These are phyloP conservation scores for Andrena minutula DNA, from an alignment of 2,888 invertebrate species.

Conservation along the genomic window DNA sequence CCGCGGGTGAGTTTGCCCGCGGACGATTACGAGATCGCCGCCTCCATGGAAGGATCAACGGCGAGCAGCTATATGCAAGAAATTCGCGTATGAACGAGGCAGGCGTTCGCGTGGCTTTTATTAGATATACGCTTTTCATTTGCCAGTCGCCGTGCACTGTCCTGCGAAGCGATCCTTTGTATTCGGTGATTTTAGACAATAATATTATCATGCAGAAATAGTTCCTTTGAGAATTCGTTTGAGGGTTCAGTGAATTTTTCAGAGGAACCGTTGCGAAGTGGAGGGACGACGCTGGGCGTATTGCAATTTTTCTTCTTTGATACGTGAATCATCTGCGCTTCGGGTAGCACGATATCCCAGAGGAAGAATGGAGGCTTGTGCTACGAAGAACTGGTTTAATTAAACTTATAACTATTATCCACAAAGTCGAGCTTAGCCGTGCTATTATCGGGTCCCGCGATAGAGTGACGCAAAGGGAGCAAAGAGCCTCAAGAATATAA, in stretches of 20 bases:
- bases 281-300: neutral
- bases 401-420: constrained; percentile 78
- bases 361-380: constrained; percentile 48
- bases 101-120: neutral
- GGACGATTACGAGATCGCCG: constrained; percentile 4
- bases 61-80: neutral
- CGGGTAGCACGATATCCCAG: constrained; percentile 40
- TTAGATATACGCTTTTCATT: neutral
- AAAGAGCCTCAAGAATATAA: constrained; percentile 30
- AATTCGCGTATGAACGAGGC: neutral
- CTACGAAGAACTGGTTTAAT: constrained; percentile 70
- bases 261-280: neutral
- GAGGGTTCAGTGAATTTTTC: constrained; percentile 15
- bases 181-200: no score
- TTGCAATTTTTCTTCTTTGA: constrained; percentile 56
- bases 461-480: constrained; percentile 64
- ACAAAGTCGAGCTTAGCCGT: constrained; percentile 70
- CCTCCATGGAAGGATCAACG: neutral
- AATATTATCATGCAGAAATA: no score
- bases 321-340: constrained; percentile 46
- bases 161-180: no score
- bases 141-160: neutral
- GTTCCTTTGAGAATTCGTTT: no score
- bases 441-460: constrained; percentile 70
- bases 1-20: neutral